phyloP scores from a whole-genome alignment of 1,140 invertebrate species.

The Drosophila nasuta region DNA sequence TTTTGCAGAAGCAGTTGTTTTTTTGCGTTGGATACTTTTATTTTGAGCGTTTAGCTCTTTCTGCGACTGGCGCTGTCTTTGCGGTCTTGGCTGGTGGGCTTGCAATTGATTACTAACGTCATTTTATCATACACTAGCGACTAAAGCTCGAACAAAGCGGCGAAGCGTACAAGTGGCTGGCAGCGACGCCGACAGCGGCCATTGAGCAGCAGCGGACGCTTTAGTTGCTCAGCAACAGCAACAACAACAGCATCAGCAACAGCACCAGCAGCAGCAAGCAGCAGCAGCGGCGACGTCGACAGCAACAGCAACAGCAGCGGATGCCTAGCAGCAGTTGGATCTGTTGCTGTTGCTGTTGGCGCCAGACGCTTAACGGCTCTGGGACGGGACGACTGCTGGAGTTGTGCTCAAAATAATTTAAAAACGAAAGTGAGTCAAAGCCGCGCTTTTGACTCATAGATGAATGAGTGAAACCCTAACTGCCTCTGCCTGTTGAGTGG shows the following conservation, averaged over 20 bases:
- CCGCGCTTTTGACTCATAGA: conserved; percentile 9
- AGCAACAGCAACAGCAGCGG: conserved; percentile 16
- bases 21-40: not conserved
- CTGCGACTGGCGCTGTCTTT: conserved; percentile 60
- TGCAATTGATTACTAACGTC: conserved; percentile 85
- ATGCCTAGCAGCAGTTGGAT: conserved; percentile 21
- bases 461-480: conserved; percentile 6
- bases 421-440: conserved; percentile 46
- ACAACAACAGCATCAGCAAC: too few species aligned
- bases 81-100: conserved; percentile 82
- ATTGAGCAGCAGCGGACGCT: conserved; percentile 13
- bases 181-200: conserved; percentile 40
- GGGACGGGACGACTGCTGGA: conserved; percentile 16
- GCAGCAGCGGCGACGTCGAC: conserved; percentile 41
- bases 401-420: conserved; percentile 39
- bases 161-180: conserved; percentile 43
- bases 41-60: conserved; percentile 36
- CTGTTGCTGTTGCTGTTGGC: conserved; percentile 19
- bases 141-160: conserved; percentile 84
- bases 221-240: conserved; percentile 12
- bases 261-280: conserved; percentile 9
- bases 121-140: conserved; percentile 85
- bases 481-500: conserved; percentile 11
- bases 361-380: conserved; percentile 51
- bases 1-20: not conserved